Conservation (phyloP, 1,140 invertebrate genomes). For the Leptinotarsa defecta region DNA sequence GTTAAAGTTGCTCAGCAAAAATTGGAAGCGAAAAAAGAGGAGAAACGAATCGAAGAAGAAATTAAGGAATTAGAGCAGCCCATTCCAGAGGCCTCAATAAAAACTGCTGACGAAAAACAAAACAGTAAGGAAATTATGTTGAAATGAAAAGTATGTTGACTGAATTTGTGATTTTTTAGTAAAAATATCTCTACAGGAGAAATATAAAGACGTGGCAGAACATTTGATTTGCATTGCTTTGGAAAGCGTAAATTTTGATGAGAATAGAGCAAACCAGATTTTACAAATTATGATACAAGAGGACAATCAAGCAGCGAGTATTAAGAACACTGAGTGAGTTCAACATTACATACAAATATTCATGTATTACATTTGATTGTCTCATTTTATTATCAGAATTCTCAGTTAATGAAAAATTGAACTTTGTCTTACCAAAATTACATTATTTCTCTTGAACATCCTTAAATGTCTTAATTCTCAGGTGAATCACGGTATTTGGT, state of each 20-base stretch:
- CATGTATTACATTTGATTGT: not conserved
- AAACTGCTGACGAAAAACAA: constrained; percentile 74
- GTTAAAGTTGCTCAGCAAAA: constrained; percentile 57
- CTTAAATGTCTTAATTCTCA: no score
- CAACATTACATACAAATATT: not conserved
- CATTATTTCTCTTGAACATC: no score
- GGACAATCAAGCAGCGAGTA: constrained; percentile 52
- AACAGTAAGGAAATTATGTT: constrained; percentile 62
- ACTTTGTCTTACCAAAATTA: no score
- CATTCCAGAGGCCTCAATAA: constrained; percentile 63
- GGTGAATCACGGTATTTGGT: no score
- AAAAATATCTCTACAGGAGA: constrained; percentile 71
- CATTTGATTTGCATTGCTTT: constrained; percentile 82
- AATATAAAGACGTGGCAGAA: constrained; percentile 76
- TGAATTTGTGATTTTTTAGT: constrained; percentile 61
- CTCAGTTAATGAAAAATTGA: no score
- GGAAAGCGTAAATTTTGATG: constrained; percentile 83
- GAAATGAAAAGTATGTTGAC: not conserved
- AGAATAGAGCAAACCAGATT: constrained; percentile 77
- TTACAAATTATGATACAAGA: constrained; percentile 72
- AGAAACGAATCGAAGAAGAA: constrained; percentile 57
- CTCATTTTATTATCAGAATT: not conserved
- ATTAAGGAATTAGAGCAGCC: constrained; percentile 56
- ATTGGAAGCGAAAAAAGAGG: constrained; percentile 52
- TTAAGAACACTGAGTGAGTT: constrained; percentile 33